A percentile compares a stretch with the other conserved stretches of the same genome.
Conservation (phyloP, 2,888 invertebrate species). For the Cetonia aurata region DNA sequence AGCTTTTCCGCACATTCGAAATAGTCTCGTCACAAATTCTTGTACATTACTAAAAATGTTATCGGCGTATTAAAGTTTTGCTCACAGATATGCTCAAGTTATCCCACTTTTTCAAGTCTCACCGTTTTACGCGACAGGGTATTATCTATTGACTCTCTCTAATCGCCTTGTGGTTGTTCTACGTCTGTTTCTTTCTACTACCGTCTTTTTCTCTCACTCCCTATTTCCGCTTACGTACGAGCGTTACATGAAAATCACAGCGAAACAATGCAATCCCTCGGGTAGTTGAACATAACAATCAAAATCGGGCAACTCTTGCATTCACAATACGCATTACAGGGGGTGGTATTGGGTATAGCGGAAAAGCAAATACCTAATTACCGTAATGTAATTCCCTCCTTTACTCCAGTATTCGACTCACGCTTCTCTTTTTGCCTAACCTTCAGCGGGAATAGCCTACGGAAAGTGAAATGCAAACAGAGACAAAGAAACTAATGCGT, state of each 20-base stretch:
- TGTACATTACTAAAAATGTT: no score
- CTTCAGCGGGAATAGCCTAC: slow-evolving; percentile 10
- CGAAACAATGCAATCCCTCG: slow-evolving; percentile 46
- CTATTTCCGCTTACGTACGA: slow-evolving; percentile 34
- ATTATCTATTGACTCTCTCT: no score
- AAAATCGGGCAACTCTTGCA: slow-evolving; percentile 46
- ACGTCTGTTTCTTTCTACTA: not conserved
- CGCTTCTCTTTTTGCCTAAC: slow-evolving; percentile 27
- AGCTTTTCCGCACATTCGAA: no score
- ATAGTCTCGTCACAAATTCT: no score
- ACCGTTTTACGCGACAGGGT: no score
- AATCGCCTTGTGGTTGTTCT: no score
- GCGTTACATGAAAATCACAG: slow-evolving; percentile 31
- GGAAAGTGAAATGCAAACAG: slow-evolving; percentile 27
- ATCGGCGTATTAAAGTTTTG: no score
- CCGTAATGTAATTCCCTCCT: slow-evolving; percentile 54
- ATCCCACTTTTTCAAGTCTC: no score
- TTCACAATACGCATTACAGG: slow-evolving; percentile 49
- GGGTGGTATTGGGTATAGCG: slow-evolving; percentile 47
- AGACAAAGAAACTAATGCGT: slow-evolving; percentile 20
- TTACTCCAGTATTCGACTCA: slow-evolving; percentile 42
- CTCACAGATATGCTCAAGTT: no score
- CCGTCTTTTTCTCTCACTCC: not conserved
- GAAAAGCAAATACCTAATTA: slow-evolving; percentile 55
- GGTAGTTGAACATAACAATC: slow-evolving; percentile 46